A percentile compares a stretch with the other conserved stretches of the same genome.
These are phyloP conservation scores for Auanema sp. DNA, from an alignment of 2,888 invertebrate genomes.

Conservation along the genomic window DNA sequence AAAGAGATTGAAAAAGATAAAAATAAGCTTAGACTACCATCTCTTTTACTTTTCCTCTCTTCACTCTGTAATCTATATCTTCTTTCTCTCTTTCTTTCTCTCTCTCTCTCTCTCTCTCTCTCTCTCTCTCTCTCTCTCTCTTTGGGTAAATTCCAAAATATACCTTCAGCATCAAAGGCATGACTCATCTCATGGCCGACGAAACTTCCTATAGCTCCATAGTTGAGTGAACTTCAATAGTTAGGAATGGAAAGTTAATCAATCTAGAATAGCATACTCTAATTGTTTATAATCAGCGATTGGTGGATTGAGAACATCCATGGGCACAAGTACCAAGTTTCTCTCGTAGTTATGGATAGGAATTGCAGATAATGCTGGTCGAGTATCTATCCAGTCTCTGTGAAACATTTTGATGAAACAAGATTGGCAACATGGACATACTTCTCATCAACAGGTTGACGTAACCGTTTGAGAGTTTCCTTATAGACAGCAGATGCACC, in stretches of 20 bases:
- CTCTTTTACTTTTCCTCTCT: constrained; percentile 1
- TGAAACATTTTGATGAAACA: background rate
- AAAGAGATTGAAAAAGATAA: constrained; percentile 9
- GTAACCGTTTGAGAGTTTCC: constrained; percentile 24
- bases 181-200: constrained; percentile 42
- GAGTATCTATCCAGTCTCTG: constrained; percentile 36
- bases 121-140: background rate
- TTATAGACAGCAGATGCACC: constrained; percentile 31
- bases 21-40: constrained; percentile 1
- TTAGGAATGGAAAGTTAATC: background rate
- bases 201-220: constrained; percentile 31
- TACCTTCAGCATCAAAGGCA: constrained; percentile 40
- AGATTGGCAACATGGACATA: background rate
- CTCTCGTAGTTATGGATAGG: constrained; percentile 40
- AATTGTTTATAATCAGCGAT: constrained; percentile 27
- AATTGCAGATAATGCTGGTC: constrained; percentile 29
- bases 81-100: background rate
- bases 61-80: background rate
- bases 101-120: background rate
- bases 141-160: background rate
- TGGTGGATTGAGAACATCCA: constrained; percentile 32
- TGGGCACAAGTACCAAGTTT: constrained; percentile 35
- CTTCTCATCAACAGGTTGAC: constrained; percentile 26
- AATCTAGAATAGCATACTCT: constrained; percentile 21
- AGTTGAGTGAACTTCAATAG: constrained; percentile 37